Evolutionary conservation across 1,140 invertebrate species (phyloP).

Genomic region (Cardiocondyla obscurior): DNA sequence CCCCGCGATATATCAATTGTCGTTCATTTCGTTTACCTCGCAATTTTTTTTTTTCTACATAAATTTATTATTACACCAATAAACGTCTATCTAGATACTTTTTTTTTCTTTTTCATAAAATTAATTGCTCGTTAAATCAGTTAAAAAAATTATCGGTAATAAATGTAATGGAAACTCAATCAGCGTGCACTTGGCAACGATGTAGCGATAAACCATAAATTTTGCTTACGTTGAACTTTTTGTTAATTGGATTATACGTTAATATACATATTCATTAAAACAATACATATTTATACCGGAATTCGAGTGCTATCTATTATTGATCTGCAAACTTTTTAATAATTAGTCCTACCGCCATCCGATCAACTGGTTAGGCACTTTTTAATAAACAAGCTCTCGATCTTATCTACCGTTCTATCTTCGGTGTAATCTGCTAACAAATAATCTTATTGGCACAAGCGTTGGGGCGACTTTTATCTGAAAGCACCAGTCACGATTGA

Average conservation of each 20-base stretch:
- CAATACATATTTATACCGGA: constrained; percentile 23
- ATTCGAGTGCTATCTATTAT: neutral
- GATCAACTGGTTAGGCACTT: neutral
- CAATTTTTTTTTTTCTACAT: too few species aligned
- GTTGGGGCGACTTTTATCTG: neutral
- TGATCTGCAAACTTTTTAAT: constrained; percentile 4
- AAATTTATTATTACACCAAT: neutral
- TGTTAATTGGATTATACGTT: neutral
- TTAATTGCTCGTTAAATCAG: neutral
- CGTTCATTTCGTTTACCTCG: neutral
- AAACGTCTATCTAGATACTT: neutral
- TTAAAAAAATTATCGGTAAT: neutral
- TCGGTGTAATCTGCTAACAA: constrained; percentile 12
- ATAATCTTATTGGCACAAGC: constrained; percentile 12
- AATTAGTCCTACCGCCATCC: neutral
- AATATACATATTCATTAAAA: neutral
- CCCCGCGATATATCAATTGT: neutral
- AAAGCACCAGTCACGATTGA: constrained; percentile 11
- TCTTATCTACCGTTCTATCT: constrained; percentile 11
- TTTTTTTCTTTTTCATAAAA: neutral
- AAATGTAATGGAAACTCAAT: neutral
- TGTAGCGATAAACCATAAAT: neutral
- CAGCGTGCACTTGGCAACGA: neutral
- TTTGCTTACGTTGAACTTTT: neutral
- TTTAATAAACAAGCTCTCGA: neutral